These are phyloP conservation scores for Xiphias gladius DNA, from an alignment of 2,113 vertebrate genomes.

Conservation along the genomic window DNA sequence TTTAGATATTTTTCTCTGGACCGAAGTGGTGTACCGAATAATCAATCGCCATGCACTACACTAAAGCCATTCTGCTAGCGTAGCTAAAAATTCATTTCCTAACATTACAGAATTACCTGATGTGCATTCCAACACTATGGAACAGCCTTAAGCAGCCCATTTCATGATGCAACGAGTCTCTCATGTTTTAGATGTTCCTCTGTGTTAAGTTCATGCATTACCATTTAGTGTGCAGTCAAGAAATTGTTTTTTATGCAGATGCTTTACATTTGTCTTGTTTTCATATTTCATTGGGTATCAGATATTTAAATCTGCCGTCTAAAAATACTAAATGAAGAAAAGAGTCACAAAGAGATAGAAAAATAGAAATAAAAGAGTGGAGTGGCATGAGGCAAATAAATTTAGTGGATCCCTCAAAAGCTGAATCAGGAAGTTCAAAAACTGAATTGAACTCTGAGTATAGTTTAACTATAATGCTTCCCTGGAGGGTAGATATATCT, in stretches of 20 bases:
- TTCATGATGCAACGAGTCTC: not conserved
- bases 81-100: not conserved
- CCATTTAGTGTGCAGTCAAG: not conserved
- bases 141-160: not conserved
- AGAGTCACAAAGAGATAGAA: too few species aligned
- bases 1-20: not conserved
- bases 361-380: not conserved
- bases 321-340: not conserved
- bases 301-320: not conserved
- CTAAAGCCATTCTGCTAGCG: not conserved
- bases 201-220: not conserved
- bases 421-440: not conserved
- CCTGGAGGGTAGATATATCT: too few species aligned
- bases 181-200: not conserved
- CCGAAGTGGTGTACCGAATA: not conserved
- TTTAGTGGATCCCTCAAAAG: not conserved
- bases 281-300: too few species aligned
- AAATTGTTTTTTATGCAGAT: too few species aligned
- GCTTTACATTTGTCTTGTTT: too few species aligned
- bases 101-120: not conserved
- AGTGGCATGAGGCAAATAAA: not conserved
- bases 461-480: too few species aligned
- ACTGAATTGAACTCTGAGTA: too few species aligned
- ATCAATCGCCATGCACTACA: not conserved
- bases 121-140: not conserved